Evolutionary conservation across 2,888 invertebrate species (phyloP).

Genomic region (Sussaba pulchella): DNA sequence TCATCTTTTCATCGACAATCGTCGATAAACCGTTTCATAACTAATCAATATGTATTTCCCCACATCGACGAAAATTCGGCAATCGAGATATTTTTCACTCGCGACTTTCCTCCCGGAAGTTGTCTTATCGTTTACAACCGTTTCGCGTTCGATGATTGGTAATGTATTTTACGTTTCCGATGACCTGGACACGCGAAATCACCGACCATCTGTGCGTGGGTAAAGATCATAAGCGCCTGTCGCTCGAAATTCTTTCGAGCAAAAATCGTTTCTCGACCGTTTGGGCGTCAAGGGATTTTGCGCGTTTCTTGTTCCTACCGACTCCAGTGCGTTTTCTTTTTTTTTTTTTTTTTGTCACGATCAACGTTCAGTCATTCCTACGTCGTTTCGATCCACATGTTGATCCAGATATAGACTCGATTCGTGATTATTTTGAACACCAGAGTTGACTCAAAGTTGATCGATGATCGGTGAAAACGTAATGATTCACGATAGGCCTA

Average conservation of each 20-base stretch:
- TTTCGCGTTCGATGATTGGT: slow-evolving; percentile 66
- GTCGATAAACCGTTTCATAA: slow-evolving; percentile 22
- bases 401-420: neutral
- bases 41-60: slow-evolving; percentile 45
- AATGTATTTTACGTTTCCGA: slow-evolving; percentile 71
- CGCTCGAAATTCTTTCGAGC: neutral
- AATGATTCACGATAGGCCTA: slow-evolving; percentile 47
- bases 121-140: slow-evolving; percentile 56
- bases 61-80: slow-evolving; percentile 25
- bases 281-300: slow-evolving; percentile 62
- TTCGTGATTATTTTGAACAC: slow-evolving; percentile 18
- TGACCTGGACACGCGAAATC: slow-evolving; percentile 56
- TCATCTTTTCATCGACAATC: slow-evolving; percentile 3
- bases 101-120: slow-evolving; percentile 21
- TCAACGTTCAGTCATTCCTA: slow-evolving; percentile 61
- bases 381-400: neutral
- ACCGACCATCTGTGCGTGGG: slow-evolving; percentile 65
- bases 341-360: slow-evolving; percentile 51
- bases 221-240: slow-evolving; percentile 68
- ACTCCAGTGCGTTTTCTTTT: slow-evolving; percentile 47
- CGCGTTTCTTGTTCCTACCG: slow-evolving; percentile 66
- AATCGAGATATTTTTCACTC: slow-evolving; percentile 3
- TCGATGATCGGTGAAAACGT: slow-evolving; percentile 60
- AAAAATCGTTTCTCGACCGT: slow-evolving; percentile 63
- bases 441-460: slow-evolving; percentile 64